Evolutionary conservation across 2,888 invertebrate species (phyloP), one percentile per base, ranked within the genome.

Genomic region (Cerceris ruficornis): DNA sequence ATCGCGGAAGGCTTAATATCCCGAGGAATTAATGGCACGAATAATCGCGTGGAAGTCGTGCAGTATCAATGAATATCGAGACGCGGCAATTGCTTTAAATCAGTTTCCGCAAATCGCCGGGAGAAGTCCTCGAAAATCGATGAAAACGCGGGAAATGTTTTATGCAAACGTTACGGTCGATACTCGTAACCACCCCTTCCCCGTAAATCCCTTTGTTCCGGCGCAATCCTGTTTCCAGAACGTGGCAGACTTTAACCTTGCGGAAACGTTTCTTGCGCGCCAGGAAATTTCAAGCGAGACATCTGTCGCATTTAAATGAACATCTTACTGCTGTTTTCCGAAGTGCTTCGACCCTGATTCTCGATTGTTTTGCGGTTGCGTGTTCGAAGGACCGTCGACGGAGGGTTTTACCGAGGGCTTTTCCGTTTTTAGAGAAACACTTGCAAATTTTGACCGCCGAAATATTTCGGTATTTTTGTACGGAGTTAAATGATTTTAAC

Each of bases 141-240:
- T 60, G 55, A 14, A 14, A 59, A 58, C 17, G 50, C 62, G 7
- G 41, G 65, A 41, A 54, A 57, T 57, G 75, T 61, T 75, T 73
- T 66, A 75, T 73, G 73, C 66, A 75, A 75, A 75, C 73, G 43
- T 17, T 43, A 11, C 60, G 75, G 50, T 73, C 75, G 75, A 75
- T 75, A 61, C 74, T 57, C 62, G 74, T 46, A 57, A 62, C 28
- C 28, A 28, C 28, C 28, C 28, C 28, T 28, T 28, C 46, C 55
- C 60, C 46, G 65, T 72, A 73, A 66, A 72, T 75, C 66, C 61
- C n/a, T 61, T 66, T 73, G 60, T 65, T 57, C 60, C 73, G 9
- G 42, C 9, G 17, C 14, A 46, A 11, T 17, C 9, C 75, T 17
- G 67, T 74, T 75, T 60, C 42, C 64, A 49, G 46, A 11, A n/a